Percentiles rank a stretch among this genome's conserved stretches.
Evolutionary conservation across 2,888 invertebrate genomes (phyloP).

Genomic region (Carterocephalus palaemon): DNA sequence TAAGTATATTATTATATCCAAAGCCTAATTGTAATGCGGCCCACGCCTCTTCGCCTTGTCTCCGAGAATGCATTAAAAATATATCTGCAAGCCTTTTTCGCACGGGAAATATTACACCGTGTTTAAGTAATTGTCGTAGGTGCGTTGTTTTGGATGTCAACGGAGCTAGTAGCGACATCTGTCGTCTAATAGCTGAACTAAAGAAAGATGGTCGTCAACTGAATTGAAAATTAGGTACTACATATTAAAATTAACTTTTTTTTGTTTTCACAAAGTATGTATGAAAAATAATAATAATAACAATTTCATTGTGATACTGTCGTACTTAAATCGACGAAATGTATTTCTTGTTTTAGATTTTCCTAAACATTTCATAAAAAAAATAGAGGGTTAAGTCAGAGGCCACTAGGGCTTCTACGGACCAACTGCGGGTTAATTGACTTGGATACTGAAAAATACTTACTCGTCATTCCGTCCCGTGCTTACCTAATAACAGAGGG

Average conservation of each 20-base stretch:
- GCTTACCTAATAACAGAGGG: too few species aligned
- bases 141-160: slow-evolving; percentile 41
- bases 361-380: too few species aligned
- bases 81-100: slow-evolving; percentile 56
- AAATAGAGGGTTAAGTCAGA: too few species aligned
- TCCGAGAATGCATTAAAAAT: slow-evolving; percentile 65
- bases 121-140: slow-evolving; percentile 52
- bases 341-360: too few species aligned
- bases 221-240: too few species aligned
- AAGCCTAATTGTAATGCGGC: slow-evolving; percentile 59
- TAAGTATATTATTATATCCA: slow-evolving; percentile 41
- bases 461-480: too few species aligned
- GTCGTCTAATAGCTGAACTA: slow-evolving; percentile 44
- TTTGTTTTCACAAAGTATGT: not conserved
- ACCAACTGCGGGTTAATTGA: too few species aligned
- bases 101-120: slow-evolving; percentile 53
- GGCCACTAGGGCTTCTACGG: too few species aligned
- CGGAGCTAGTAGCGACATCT: slow-evolving; percentile 49
- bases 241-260: slow-evolving; percentile 9
- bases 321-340: too few species aligned
- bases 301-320: too few species aligned
- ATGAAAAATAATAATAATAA: not conserved
- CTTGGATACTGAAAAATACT: too few species aligned
- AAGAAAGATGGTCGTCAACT: too few species aligned
- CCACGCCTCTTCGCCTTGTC: slow-evolving; percentile 53